Evolutionary conservation across 2,888 invertebrate species (phyloP), one percentile per base, ranked within the genome.

Genomic region (Heliconius sara): DNA sequence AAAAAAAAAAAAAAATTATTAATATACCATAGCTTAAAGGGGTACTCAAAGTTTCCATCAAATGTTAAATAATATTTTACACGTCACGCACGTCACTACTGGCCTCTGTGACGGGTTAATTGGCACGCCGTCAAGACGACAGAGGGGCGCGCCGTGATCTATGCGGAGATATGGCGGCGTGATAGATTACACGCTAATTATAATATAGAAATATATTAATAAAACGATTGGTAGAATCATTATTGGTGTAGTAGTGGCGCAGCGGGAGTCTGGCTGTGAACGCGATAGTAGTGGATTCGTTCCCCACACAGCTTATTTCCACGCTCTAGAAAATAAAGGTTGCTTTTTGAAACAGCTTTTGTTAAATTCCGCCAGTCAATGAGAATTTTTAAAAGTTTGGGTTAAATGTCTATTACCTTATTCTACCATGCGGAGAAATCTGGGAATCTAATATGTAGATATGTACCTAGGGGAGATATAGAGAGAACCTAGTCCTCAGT

Each of bases 51-150:
- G 25, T 19, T 22, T 39, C 43, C 25, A 70, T 43, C 43, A 47
- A 70, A 6, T 70, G 43, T 70, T 47, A 47, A 70, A 25, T 70
- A 70, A 43, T 43, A 70, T 43, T 70, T 70, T 7, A 70, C 70
- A 70, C 66, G 75, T 19, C 43, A 70, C 66, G 75, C 22, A 79
- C 81, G 78, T 67, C 81, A 70, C 81, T 80, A 80, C 76, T 47
- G 79, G 63, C 57, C 80, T 77, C 76, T 65, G 73, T 77, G 83
- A 83, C 84, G 82, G 83, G 83, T 84, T 84, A 84, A 84, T 84
- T 84, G 83, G 83, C 83, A 80, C 82, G 79, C 82, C 83, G 83
- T 81, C 83, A 78, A 83, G 83, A 79, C 80, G 84, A 80, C 83
- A 79, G 81, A 80, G 80, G 78, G 81, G 73, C 81, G 80, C 63